Evolutionary conservation across 2,888 invertebrate species (phyloP), one percentile per base, ranked within the genome.

Genomic region (Hemaris fuciformis): DNA sequence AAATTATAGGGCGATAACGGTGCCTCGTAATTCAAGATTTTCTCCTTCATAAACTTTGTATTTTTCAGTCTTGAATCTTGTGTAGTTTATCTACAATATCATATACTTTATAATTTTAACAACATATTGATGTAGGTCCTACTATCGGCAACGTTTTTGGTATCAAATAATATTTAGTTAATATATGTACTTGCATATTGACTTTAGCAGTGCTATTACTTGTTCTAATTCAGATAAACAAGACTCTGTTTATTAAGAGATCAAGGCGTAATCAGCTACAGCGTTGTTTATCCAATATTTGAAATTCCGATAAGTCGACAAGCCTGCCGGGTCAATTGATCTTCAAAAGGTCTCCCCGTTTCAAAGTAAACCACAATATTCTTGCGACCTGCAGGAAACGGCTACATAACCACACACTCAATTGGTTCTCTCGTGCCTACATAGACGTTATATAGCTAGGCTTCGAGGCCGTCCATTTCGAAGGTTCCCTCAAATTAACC

Each of bases 1-100:
- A 65, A 60, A 58, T 68, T 67, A 68, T 66, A 67, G 61, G 67
- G 62, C 57, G 59, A 57, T 68, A 66, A 62, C 62, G 60, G 65
- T 59, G 61, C 10, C 48, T 48, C 27, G 31, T 31, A 53, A 10
- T 27, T n/a, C 10, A 18, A 53, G 8, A 15, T 53, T 15, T 31
- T 53, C 27, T 53, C 18, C n/a, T 8, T n/a, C n/a, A n/a, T n/a
- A n/a, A n/a, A n/a, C 1, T 8, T 53, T 27, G 18, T 31, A 53
- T 53, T 3, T 7, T 31, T 18, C 31, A 31, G 18, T 31, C n/a
- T 27, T 4, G 10, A 10, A 20, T 43, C 43, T 18, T 18, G 10
- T 6, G 31, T 31, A n/a, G n/a, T n/a, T 4, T 38, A 13, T 38
- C 0, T n/a, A n/a, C n/a, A n/a, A n/a, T n/a, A 38, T n/a, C 4